These are phyloP conservation scores for Ailuropoda melanoleuca DNA, from an alignment of 2,113 vertebrate genomes.

Conservation along the genomic window DNA sequence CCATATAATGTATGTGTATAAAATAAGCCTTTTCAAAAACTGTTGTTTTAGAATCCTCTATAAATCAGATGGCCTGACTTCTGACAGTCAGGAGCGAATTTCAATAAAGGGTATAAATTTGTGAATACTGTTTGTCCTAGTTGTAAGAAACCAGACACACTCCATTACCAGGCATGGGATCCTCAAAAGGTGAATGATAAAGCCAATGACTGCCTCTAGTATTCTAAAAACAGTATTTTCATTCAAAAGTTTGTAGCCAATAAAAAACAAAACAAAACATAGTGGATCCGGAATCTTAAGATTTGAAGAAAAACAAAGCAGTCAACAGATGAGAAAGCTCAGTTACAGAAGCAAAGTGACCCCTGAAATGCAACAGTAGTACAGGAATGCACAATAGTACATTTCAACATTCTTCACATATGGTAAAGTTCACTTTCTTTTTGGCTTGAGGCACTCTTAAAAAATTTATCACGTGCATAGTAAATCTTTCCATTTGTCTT, in stretches of 20 bases:
- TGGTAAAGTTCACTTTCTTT: conserved; percentile 42
- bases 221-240: conserved; percentile 24
- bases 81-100: conserved; percentile 24
- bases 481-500: conserved; percentile 34
- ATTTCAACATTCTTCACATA: conserved; percentile 24
- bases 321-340: conserved; percentile 58
- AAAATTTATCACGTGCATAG: conserved; percentile 56
- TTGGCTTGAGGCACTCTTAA: conserved; percentile 63
- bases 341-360: background rate
- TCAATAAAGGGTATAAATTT: conserved; percentile 1
- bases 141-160: background rate
- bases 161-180: background rate
- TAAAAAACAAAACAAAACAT: conserved; percentile 28
- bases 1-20: conserved; percentile 75
- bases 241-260: background rate
- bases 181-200: background rate
- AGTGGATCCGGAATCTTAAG: background rate
- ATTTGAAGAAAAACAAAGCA: conserved; percentile 44
- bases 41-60: conserved; percentile 59
- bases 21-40: conserved; percentile 75
- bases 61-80: conserved; percentile 50
- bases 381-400: conserved; percentile 18
- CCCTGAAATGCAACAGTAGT: conserved; percentile 2
- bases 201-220: background rate
- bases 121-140: background rate